Base-by-base conservation (phyloP, 2,113 vertebrate species). In the Hipposideros armiger region DNA sequence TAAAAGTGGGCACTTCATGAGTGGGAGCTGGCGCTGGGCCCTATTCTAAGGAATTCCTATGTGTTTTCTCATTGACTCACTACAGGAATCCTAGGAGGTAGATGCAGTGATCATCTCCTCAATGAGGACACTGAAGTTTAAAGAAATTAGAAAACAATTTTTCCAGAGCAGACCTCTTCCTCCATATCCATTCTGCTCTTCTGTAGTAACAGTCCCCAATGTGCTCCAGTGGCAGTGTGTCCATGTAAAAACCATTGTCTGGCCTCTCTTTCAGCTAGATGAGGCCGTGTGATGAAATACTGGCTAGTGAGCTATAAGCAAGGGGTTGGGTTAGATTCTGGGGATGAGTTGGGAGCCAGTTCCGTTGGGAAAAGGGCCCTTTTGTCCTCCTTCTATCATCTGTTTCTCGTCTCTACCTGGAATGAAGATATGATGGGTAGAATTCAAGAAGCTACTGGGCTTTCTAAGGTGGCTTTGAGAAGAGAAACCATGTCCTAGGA, bases 141-240 rank as follows among this genome's bases (percentile, higher is more conserved):
- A 69, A 15, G 50, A 69, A 84, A 45, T 74, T 45, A 36, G 45
- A 40, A 80, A 32, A 16, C 3, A 64, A 0, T 16, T 40, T 82
- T 16, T 28, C 42, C 10, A 70, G 17, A 83, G 13, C 32, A 54
- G 9, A 11, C 24, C 10, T 50, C 40, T 45, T 64, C n/a, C 42
- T 88, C n/a, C 26, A 1, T 2, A 20, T 47, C 32, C 24, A 2
- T 50, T 69, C 22, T n/a, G 8, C 4, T 22, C 7, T 19, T 14
- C 11, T 58, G 40, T 30, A 19, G 54, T 45, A 36, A 80, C 2
- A 54, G 47, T 28, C 13, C 20, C 5, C 66, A 32, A 0, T 0
- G 0, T 52, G 47, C 4, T 6, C 3, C 5, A 28, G 11, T 0
- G 24, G 28, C 73, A 30, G 1, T 2, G 32, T 17, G 14, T 67